Evolutionary conservation across 2,113 vertebrate genomes (phyloP).

Genomic region (Paralichthys olivaceus): DNA sequence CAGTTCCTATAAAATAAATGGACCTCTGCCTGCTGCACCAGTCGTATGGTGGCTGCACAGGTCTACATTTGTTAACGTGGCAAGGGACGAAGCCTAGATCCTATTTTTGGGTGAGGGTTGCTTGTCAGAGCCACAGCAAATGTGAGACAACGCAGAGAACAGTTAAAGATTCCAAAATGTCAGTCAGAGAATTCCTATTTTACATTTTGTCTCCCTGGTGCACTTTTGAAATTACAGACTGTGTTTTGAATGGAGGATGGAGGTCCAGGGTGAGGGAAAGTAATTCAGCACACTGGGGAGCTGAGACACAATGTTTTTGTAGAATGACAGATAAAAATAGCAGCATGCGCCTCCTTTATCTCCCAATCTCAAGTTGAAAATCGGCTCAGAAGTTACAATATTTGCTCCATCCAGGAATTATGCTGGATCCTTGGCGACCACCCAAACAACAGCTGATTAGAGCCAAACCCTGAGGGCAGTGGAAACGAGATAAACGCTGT

Average conservation of each 20-base stretch:
- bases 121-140: slow-evolving; percentile 31
- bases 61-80: slow-evolving; percentile 22
- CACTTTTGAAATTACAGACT: background rate
- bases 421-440: background rate
- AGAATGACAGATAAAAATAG: no score
- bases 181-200: slow-evolving; percentile 10
- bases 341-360: background rate
- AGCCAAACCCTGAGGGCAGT: fast-evolving
- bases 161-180: slow-evolving; percentile 22
- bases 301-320: background rate
- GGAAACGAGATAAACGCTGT: slow-evolving; percentile 1
- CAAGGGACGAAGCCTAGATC: slow-evolving; percentile 30
- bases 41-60: background rate
- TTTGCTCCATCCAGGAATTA: background rate
- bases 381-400: background rate
- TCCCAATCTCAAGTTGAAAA: background rate
- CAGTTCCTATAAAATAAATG: slow-evolving; percentile 27
- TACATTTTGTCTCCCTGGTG: background rate
- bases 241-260: background rate
- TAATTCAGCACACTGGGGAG: slow-evolving; percentile 9
- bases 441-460: background rate
- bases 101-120: slow-evolving; percentile 46
- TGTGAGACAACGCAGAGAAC: slow-evolving; percentile 37
- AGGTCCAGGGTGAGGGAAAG: slow-evolving; percentile 8
- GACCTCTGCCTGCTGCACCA: slow-evolving; percentile 16